phyloP scores from a whole-genome alignment of 2,797 vertebrate genomes.

The Rhynchotus rufescens region DNA sequence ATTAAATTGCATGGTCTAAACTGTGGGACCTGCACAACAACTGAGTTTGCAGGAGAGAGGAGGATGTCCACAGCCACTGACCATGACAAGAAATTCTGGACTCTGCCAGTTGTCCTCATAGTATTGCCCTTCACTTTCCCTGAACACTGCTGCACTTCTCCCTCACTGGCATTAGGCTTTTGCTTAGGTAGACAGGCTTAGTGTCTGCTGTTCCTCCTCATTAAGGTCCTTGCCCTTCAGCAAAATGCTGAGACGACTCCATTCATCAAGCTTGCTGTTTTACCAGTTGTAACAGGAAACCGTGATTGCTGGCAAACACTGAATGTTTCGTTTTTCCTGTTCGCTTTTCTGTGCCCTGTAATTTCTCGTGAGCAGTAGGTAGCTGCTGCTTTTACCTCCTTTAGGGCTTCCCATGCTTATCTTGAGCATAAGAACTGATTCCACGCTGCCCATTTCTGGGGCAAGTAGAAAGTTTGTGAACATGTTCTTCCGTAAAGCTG shows the following conservation, averaged over 20 bases:
- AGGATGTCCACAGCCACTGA: neutral
- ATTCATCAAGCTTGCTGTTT: neutral
- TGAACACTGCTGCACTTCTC: neutral
- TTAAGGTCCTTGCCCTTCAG: accelerated
- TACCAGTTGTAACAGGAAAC: neutral
- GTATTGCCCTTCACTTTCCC: neutral
- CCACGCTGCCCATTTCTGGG: neutral
- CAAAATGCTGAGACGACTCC: neutral
- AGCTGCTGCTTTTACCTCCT: neutral
- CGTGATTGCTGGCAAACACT: neutral
- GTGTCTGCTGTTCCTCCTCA: neutral
- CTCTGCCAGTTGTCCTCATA: neutral
- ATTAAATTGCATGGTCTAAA: accelerated
- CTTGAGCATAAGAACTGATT: neutral
- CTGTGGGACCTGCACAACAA: neutral
- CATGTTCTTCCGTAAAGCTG: neutral
- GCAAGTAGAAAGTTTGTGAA: neutral
- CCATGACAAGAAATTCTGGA: neutral
- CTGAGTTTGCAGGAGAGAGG: accelerated
- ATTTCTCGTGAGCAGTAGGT: neutral
- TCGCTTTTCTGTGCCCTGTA: neutral
- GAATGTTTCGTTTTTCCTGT: neutral
- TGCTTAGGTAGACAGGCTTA: neutral
- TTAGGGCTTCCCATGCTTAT: accelerated
- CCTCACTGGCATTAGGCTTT: neutral